These are phyloP conservation scores for Notiomystis cincta DNA, from an alignment of 2,113 vertebrate genomes.

Conservation along the genomic window DNA sequence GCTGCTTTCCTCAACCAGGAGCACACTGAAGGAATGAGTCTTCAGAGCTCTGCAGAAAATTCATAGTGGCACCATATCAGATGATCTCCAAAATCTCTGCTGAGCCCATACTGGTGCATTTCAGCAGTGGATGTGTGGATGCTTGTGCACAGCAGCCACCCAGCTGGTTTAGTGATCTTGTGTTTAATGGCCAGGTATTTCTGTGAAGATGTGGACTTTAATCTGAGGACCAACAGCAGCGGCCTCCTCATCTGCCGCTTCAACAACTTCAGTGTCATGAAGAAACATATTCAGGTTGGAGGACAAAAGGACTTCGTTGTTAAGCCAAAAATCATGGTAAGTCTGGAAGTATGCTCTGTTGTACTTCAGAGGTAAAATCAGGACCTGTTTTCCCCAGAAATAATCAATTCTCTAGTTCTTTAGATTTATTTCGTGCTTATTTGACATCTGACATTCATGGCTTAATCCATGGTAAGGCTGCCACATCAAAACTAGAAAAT, in stretches of 20 bases:
- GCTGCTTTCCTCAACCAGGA: not conserved
- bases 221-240: conserved; percentile 90
- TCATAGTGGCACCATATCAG: not conserved
- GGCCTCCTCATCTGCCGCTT: conserved; percentile 93
- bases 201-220: conserved; percentile 97
- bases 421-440: not conserved
- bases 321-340: conserved; percentile 91
- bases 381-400: not conserved
- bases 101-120: not conserved
- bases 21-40: not conserved
- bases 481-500: not conserved
- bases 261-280: conserved; percentile 96
- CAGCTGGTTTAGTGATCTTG: not conserved
- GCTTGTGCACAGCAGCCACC: not conserved
- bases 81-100: not conserved
- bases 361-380: not conserved
- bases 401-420: not conserved
- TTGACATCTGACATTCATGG: not conserved
- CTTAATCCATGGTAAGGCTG: not conserved
- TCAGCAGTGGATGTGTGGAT: not conserved
- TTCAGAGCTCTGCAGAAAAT: not conserved
- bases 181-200: conserved; percentile 81
- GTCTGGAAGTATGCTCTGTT: not conserved
- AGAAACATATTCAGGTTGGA: conserved; percentile 91
- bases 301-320: conserved; percentile 88